Base-by-base conservation (phyloP, 2,888 invertebrate genomes). In the Rotaria socialis region DNA sequence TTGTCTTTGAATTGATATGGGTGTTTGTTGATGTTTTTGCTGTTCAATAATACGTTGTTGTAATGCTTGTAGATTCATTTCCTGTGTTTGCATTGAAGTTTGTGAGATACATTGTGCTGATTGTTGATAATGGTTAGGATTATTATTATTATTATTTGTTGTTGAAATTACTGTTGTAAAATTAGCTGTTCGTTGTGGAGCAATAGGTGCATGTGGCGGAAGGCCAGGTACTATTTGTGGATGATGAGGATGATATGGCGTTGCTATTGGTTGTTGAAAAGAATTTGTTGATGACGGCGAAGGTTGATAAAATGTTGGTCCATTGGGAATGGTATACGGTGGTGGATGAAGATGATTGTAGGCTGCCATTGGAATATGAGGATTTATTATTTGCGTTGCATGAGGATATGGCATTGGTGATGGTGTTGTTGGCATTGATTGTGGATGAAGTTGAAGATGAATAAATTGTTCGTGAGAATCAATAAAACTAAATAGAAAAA, bases 1-100 rank as follows among this genome's bases (percentile, higher is more conserved):
- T 47, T 80, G 80, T 24, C 47, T 19, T 47, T 80, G 80, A 80
- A 47, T 43, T 43, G 24, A 24, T 47, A 47, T 14, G 24, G 80
- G 80, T 80, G 80, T 80, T 47, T 41, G 80, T 47, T 80, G 80
- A 47, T 80, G 80, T 47, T 80, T 43, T 43, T 80, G 80, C 11
- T 80, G 80, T 80, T 43, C 80, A 24, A 47, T 14, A 27, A 67
- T 67, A 35, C 35, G 67, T 19, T 67, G 67, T 67, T 67, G 67
- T 27, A 67, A 35, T 67, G 27, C 67, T 67, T 67, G 67, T 16
- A 67, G 14, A 67, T 67, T 67, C 35, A 67, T 19, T 67, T 67
- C 67, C 35, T 67, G 67, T 35, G 67, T 19, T 67, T 67, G 67
- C 4, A 67, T 35, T 35, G 67, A 35, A 35, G 16, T 67, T 67